These are phyloP conservation scores for Anas platyrhynchos DNA, from an alignment of 2,113 vertebrate genomes.

Conservation along the genomic window DNA sequence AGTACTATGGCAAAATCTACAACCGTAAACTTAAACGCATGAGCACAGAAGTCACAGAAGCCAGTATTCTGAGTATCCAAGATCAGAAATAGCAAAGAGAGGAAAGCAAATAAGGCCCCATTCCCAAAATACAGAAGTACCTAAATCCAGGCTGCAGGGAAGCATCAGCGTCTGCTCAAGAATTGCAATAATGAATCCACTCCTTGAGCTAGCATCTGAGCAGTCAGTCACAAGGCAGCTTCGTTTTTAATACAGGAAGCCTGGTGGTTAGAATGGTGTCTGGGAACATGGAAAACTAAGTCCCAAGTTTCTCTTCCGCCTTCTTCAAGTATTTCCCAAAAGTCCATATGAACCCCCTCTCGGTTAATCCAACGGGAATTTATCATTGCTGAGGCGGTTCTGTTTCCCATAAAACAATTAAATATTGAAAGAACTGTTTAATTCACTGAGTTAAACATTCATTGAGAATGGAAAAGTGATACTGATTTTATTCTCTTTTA, in stretches of 20 bases:
- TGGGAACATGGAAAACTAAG: neutral
- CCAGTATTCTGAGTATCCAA: neutral
- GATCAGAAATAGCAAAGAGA: neutral
- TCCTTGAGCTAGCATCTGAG: neutral
- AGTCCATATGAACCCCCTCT: neutral
- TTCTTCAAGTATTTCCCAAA: neutral
- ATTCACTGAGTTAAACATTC: slow-evolving; percentile 69
- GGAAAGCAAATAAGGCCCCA: neutral
- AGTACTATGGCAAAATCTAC: neutral
- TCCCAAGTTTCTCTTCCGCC: neutral
- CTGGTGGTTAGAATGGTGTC: neutral
- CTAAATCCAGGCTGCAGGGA: slow-evolving; percentile 30
- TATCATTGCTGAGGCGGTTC: neutral
- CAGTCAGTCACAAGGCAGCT: neutral
- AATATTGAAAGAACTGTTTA: slow-evolving; percentile 68
- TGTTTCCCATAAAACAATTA: slow-evolving; percentile 41
- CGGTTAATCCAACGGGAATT: slow-evolving; percentile 18
- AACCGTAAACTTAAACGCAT: neutral
- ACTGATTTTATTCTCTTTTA: slow-evolving; percentile 56
- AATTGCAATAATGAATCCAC: neutral
- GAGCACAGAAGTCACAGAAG: neutral
- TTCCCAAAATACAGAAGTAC: slow-evolving; percentile 14
- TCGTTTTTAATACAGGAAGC: neutral
- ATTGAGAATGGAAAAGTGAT: slow-evolving; percentile 59
- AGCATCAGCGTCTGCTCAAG: slow-evolving; percentile 18